Evolutionary conservation across 1,140 invertebrate species (phyloP), one percentile per base, ranked within the genome.

Genomic region (Pemphigus obesinymphae): DNA sequence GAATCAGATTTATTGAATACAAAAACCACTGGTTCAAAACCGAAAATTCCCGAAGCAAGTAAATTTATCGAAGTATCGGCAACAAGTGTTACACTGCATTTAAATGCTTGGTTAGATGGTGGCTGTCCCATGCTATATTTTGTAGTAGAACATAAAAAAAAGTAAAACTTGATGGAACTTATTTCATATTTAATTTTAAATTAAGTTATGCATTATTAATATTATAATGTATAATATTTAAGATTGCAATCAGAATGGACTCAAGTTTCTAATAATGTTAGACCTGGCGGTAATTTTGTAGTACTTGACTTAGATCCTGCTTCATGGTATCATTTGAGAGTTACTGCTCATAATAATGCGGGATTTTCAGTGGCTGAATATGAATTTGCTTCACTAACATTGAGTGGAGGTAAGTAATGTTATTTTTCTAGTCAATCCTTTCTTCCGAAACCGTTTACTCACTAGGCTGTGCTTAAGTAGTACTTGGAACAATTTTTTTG

Each of bases 41-140:
- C 96, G 15, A 92, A 94, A n/a, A 92, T 96, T 48, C 95, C 96
- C 0, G 93, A 94, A 86, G 95, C 94, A 37, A 90, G 92, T n/a
- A 91, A 93, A 85, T 96, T 97, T 86, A 94, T 97, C 86, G 95
- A 95, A 87, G 93, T 96, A 3, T 97, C 95, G 8, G 94, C 94
- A 3, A 96, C 95, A 82, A 96, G 93, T 83, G 95, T 98, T 17
- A 95, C 94, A 11, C 88, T 99, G 68, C 95, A 97, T 85, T 90
- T 99, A 63, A 94, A 92, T 85, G 92, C 95, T 78, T 99, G 97
- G 97, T 92, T 94, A 76, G 95, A 97, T 87, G 95, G 95, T 82
- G 96, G 96, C 43, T 99, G 97, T 87, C 95, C 96, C 3, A 97
- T 99, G 92, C 91, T 95, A 63, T 96, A 96, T 86, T 99, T 97